Conservation (phyloP, 2,113 vertebrate genomes). For the Sphyrna mokarran region DNA sequence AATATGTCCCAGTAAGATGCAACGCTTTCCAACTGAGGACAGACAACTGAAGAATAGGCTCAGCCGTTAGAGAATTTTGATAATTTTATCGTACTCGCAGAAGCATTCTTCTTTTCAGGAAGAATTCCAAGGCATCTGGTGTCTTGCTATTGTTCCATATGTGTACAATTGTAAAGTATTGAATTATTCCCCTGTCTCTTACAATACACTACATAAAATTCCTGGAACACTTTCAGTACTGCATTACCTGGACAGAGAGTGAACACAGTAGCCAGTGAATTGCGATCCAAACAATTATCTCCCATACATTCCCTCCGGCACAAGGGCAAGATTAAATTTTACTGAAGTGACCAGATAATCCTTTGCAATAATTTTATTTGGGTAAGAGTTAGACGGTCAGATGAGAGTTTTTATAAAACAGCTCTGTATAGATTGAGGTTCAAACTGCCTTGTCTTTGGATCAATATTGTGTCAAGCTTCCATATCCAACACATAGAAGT, state of each 20-base stretch:
- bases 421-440: background rate
- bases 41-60: background rate
- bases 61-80: background rate
- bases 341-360: constrained; percentile 3
- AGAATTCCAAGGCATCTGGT: background rate
- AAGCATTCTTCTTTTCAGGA: background rate
- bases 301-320: background rate
- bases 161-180: constrained; percentile 7
- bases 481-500: too few relatives aligned
- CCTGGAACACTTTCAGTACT: background rate
- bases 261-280: background rate
- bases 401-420: background rate
- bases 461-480: background rate
- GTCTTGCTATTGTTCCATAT: background rate
- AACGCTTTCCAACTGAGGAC: background rate
- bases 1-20: background rate
- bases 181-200: background rate
- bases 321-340: background rate
- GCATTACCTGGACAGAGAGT: background rate
- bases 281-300: background rate
- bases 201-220: background rate
- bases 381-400: background rate
- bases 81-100: background rate
- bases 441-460: background rate
- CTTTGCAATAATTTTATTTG: background rate